Base-by-base conservation (phyloP, 35 echinoderm and acorn worm species). In the Patiria miniata region DNA sequence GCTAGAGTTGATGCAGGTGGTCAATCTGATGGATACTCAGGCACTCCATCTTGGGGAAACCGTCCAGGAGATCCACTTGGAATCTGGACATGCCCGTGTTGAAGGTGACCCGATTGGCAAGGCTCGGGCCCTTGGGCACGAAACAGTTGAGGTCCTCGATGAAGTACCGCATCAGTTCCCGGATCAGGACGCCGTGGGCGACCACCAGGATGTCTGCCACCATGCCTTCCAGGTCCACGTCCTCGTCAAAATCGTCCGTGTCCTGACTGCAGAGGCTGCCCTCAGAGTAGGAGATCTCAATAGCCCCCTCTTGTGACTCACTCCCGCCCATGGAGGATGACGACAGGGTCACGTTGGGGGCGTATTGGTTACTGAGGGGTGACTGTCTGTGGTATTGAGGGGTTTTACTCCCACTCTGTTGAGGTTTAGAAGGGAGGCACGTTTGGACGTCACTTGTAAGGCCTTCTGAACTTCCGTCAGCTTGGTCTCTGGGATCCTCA, bases 71-170 rank as follows among this genome's bases (percentile, higher is more conserved):
- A 37, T 69, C 47, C 14, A 87, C 68, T 42, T 78, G 76, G 54
- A 87, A 87, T 26, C 78, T 38, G 19, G 85, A 87, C 28, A 87
- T 77, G n/a, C 85, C 85, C 29, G 85, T 87, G 39, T 87, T 87
- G 30, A 77, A 77, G 21, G 68, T 87, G n/a, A 77, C 69, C 7
- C 60, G 61, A 30, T 78, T 52, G 36, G 85, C 85, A n/a, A 52
- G 47, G 8, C n/a, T 55, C 47, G 78, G 50, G 15, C 85, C 65
- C 21, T 77, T 77, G 5, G 85, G 85, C 54, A 87, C 52, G 16
- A 87, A 78, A 39, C 85, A 87, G 39, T 79, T 78, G 5, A 87
- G 52, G 37, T 87, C 85, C 16, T 87, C 85, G 23, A 87, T 77
- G 69, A 87, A 87, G 52, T 87, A 51, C 17, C 69, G 37, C 19